phyloP scores from a whole-genome alignment of 2,888 invertebrate genomes.

The Steromphala cineraria region DNA sequence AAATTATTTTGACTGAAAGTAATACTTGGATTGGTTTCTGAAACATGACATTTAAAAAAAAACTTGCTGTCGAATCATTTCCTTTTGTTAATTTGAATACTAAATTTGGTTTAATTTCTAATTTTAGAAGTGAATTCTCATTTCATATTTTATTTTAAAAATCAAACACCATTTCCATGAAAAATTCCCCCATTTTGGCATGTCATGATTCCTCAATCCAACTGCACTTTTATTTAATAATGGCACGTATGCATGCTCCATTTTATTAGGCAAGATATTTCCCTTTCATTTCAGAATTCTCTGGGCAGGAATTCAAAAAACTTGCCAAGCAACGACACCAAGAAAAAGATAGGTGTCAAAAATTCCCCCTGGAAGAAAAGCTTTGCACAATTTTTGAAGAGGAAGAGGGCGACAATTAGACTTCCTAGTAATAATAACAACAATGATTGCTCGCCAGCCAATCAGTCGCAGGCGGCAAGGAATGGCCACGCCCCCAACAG shows the following conservation, averaged over 20 bases:
- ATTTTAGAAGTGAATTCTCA: no score
- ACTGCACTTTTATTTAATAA: neutral
- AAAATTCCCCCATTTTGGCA: no score
- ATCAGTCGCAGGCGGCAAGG: conserved; percentile 43
- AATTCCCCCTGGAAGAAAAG: conserved; percentile 63
- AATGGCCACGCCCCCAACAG: conserved; percentile 50
- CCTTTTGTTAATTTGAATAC: no score
- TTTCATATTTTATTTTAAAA: no score
- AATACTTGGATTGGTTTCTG: no score
- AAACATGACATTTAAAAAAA: no score
- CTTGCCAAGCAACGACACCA: conserved; percentile 42
- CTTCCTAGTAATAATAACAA: conserved; percentile 53
- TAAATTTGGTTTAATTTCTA: no score
- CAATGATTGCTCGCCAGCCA: conserved; percentile 57
- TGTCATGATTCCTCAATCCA: no score
- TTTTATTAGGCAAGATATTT: neutral
- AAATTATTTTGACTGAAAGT: no score
- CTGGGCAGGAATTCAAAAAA: conserved; percentile 41
- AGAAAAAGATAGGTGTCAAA: conserved; percentile 49
- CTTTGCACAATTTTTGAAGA: conserved; percentile 65
- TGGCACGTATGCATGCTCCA: neutral
- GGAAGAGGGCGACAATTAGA: conserved; percentile 46
- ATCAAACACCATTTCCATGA: no score
- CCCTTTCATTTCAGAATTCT: conserved; percentile 49
- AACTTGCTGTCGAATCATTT: no score